These are phyloP conservation scores for Nemopilema nomurai DNA, from an alignment of 30 jellyfish, hydroid and myxozoan genomes.

Conservation along the genomic window DNA sequence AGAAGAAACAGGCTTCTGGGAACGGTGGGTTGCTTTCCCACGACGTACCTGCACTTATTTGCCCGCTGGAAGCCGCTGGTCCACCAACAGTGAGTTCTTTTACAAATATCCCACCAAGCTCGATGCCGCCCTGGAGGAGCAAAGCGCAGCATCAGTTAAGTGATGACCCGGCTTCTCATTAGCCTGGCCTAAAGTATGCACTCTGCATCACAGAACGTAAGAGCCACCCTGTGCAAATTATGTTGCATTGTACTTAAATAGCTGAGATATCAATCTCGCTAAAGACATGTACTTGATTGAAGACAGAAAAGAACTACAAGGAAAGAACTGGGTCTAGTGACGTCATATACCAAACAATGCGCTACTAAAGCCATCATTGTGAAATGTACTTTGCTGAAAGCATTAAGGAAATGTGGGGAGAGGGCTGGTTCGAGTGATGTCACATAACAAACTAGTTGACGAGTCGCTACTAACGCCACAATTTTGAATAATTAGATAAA, in stretches of 20 bases:
- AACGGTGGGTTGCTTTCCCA: too few species aligned
- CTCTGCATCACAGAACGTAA: neutral
- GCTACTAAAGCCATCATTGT: neutral
- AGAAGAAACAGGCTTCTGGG: too few species aligned
- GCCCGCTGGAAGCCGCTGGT: conserved; percentile 86
- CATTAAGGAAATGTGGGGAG: too few species aligned
- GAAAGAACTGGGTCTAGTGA: neutral
- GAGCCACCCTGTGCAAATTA: neutral
- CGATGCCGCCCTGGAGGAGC: conserved; percentile 86
- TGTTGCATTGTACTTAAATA: too few species aligned
- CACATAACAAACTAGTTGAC: too few species aligned
- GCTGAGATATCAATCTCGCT: too few species aligned
- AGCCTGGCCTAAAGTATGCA: too few species aligned
- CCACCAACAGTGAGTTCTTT: conserved; percentile 86
- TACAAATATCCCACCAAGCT: conserved; percentile 90
- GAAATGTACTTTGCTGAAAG: too few species aligned
- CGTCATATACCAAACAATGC: neutral
- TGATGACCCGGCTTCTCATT: too few species aligned
- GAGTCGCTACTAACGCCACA: too few species aligned
- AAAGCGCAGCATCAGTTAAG: neutral
- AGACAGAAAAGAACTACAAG: neutral
- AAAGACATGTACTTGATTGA: neutral
- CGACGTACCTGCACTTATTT: conserved; percentile 79
- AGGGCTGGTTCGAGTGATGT: too few species aligned
- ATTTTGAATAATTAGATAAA: too few species aligned